These are phyloP conservation scores for Scaptodrosophila latifasciaeformis DNA, from an alignment of 2,888 invertebrate species.

Conservation along the genomic window DNA sequence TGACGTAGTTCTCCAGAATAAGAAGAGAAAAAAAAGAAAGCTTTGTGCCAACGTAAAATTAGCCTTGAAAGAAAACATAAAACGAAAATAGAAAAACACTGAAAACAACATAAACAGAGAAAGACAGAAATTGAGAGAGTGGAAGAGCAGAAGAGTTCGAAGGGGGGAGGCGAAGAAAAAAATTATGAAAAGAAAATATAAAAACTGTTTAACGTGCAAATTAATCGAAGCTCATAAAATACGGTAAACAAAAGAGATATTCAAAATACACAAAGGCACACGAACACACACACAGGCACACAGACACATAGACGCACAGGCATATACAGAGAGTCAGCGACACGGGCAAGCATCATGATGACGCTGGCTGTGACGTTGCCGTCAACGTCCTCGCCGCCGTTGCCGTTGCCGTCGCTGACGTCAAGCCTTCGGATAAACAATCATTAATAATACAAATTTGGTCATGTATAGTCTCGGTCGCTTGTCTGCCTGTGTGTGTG, in stretches of 20 bases:
- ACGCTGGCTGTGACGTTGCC: too few relatives aligned
- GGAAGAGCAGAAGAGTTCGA: too few relatives aligned
- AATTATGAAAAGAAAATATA: background rate
- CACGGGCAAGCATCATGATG: background rate
- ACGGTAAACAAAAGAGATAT: slow-evolving; percentile 35
- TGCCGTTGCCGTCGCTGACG: background rate
- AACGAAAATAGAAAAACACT: too few relatives aligned
- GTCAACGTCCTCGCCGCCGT: background rate
- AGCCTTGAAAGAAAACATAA: too few relatives aligned
- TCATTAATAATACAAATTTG: slow-evolving; percentile 58
- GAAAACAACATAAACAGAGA: too few relatives aligned
- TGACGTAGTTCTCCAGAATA: too few relatives aligned
- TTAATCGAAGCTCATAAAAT: slow-evolving; percentile 62
- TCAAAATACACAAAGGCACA: slow-evolving; percentile 2
- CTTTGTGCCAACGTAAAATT: too few relatives aligned
- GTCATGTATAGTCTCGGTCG: slow-evolving; percentile 29
- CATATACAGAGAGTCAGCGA: background rate
- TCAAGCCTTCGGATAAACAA: slow-evolving; percentile 51
- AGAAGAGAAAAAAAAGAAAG: too few relatives aligned
- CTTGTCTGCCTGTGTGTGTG: too few relatives aligned
- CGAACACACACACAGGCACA: slow-evolving; percentile 10
- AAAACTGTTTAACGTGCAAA: slow-evolving; percentile 37
- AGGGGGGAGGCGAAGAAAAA: too few relatives aligned
- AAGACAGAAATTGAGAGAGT: too few relatives aligned
- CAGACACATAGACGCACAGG: background rate